Conservation (phyloP, 1,140 invertebrate genomes). For the Drosophila tropicalis region DNA sequence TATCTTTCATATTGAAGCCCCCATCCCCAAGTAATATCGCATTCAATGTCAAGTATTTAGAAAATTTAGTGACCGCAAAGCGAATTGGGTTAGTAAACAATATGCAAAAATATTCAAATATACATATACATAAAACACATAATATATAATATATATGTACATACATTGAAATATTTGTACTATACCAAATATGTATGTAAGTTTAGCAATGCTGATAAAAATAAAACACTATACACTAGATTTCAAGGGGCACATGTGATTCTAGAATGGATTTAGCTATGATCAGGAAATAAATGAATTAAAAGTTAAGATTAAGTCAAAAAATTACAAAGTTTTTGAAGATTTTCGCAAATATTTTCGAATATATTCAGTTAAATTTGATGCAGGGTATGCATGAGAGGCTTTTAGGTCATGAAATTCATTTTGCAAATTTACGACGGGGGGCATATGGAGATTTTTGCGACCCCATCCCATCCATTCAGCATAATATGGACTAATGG, state of each 20-base stretch:
- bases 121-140: conserved; percentile 21
- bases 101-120: conserved; percentile 53
- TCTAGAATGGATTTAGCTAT: not conserved
- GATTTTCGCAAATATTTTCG: not conserved
- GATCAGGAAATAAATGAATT: too few relatives aligned
- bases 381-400: conserved; percentile 31
- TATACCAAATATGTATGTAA: conserved; percentile 15
- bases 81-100: conserved; percentile 67
- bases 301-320: not conserved
- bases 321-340: not conserved
- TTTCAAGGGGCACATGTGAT: not conserved
- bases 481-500: conserved; percentile 36
- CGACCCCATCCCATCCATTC: conserved; percentile 28
- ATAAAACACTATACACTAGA: not conserved
- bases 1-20: conserved; percentile 17
- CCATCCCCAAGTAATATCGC: conserved; percentile 32
- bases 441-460: conserved; percentile 43
- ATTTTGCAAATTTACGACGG: conserved; percentile 44
- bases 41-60: conserved; percentile 68
- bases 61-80: conserved; percentile 60
- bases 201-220: conserved; percentile 23
- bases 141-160: conserved; percentile 16
- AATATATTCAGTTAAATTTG: not conserved
- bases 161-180: conserved; percentile 28
- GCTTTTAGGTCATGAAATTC: conserved; percentile 39